Evolutionary conservation across 2,888 invertebrate genomes (phyloP).

Genomic region (Polyommatus iphigenia): DNA sequence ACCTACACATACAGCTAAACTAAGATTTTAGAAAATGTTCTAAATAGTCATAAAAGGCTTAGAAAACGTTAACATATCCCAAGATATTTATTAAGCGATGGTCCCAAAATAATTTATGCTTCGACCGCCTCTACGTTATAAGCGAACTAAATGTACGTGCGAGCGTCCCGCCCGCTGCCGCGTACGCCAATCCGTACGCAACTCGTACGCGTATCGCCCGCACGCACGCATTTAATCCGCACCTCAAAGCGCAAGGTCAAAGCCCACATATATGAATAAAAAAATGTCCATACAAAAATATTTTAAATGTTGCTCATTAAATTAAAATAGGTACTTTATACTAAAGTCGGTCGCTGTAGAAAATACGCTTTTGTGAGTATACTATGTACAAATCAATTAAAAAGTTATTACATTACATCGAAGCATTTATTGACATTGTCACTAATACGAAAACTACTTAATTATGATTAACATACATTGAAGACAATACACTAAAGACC

Average conservation of each 20-base stretch:
- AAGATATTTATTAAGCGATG: conserved; percentile 50
- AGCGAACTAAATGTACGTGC: not conserved
- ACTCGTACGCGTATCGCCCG: not conserved
- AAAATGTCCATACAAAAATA: conserved; percentile 30
- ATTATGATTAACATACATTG: conserved; percentile 5
- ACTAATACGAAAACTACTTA: conserved; percentile 2
- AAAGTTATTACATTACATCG: not conserved
- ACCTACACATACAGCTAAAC: not conserved
- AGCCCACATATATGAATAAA: conserved; percentile 21
- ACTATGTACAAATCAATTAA: conserved; percentile 27
- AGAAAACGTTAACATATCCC: conserved; percentile 45
- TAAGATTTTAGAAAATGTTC: conserved; percentile 17
- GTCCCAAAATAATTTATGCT: conserved; percentile 57
- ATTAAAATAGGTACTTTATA: conserved; percentile 21
- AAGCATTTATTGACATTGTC: not conserved
- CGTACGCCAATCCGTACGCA: conserved; percentile 15
- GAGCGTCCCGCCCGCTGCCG: not conserved
- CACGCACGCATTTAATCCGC: not conserved
- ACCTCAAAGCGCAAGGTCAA: conserved; percentile 9
- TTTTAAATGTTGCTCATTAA: conserved; percentile 25
- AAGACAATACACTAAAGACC: not conserved
- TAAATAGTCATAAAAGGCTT: conserved; percentile 32
- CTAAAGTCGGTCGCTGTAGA: conserved; percentile 5
- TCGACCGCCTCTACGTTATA: conserved; percentile 29
- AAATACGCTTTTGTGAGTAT: conserved; percentile 12